Evolutionary conservation across 1,140 invertebrate species (phyloP).

Genomic region (Dermatophagoides farinae): DNA sequence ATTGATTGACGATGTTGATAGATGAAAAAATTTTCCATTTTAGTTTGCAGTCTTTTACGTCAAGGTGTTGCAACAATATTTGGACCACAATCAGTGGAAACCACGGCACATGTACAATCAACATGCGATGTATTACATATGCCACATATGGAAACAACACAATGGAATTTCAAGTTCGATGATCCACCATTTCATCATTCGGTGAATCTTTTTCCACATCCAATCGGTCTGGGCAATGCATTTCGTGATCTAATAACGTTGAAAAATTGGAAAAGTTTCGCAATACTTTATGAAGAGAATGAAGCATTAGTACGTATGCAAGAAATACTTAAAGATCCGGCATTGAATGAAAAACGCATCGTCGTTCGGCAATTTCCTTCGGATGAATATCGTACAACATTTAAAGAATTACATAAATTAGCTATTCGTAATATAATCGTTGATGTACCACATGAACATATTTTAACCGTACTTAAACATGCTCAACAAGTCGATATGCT

Average conservation of each 20-base stretch:
- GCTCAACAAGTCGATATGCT: conserved; percentile 24
- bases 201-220: conserved; percentile 81
- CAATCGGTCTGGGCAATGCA: conserved; percentile 65
- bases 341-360: conserved; percentile 37
- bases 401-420: conserved; percentile 21
- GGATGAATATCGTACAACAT: conserved; percentile 24
- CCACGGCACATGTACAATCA: conserved; percentile 75
- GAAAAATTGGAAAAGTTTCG: conserved; percentile 79
- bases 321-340: conserved; percentile 70
- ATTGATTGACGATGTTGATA: background rate
- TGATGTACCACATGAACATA: conserved; percentile 20
- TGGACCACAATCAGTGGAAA: conserved; percentile 69
- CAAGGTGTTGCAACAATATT: conserved; percentile 78
- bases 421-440: conserved; percentile 21
- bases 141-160: conserved; percentile 66
- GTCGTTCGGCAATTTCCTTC: conserved; percentile 32
- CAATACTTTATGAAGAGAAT: conserved; percentile 84
- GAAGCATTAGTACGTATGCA: conserved; percentile 67
- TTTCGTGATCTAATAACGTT: conserved; percentile 69
- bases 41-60: conserved; percentile 67
- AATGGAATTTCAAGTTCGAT: conserved; percentile 60
- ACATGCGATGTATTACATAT: conserved; percentile 91
- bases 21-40: no score
- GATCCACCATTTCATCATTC: conserved; percentile 48
- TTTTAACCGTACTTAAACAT: conserved; percentile 20